A percentile compares a stretch with the other conserved stretches of the same genome.
Conservation (phyloP, 2,797 vertebrate genomes). For the Kryptopterus vitreolus region DNA sequence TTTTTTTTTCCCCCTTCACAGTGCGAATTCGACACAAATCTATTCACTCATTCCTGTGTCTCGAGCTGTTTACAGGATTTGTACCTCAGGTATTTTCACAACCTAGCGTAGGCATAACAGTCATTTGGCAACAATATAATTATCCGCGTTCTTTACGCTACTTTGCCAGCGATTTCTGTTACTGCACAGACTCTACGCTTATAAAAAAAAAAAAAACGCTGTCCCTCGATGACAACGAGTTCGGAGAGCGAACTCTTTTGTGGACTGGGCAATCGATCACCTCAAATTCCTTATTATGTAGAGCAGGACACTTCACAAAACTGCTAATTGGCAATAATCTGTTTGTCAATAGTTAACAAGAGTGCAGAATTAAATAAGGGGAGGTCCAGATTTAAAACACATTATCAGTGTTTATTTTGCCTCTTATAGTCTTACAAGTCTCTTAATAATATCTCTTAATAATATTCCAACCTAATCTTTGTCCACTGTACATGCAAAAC, state of each 20-base stretch:
- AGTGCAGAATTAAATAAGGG: conserved; percentile 82
- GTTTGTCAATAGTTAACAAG: conserved; percentile 81
- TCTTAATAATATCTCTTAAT: too few species aligned
- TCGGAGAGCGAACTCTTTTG: conserved; percentile 70
- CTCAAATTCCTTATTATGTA: conserved; percentile 79
- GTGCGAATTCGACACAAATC: conserved; percentile 22
- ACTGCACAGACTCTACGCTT: background rate
- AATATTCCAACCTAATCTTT: background rate
- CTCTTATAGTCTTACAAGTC: too few species aligned
- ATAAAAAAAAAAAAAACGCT: conserved; percentile 43
- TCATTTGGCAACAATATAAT: background rate
- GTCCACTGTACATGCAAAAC: background rate
- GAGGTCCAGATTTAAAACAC: conserved; percentile 78
- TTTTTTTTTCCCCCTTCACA: conserved; percentile 17
- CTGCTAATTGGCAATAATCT: conserved; percentile 87
- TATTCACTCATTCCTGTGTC: background rate
- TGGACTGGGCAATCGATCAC: conserved; percentile 75
- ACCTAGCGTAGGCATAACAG: background rate
- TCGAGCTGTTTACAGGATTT: background rate
- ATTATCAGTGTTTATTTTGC: conserved; percentile 67
- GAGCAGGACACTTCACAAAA: conserved; percentile 79
- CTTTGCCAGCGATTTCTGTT: background rate
- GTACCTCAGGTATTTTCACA: background rate
- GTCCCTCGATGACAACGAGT: conserved; percentile 58
- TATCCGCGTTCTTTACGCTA: background rate